Percentiles rank a stretch among this genome's conserved stretches.
These are phyloP conservation scores for Sorex araneus DNA, from an alignment of 2,113 vertebrate genomes.

Conservation along the genomic window DNA sequence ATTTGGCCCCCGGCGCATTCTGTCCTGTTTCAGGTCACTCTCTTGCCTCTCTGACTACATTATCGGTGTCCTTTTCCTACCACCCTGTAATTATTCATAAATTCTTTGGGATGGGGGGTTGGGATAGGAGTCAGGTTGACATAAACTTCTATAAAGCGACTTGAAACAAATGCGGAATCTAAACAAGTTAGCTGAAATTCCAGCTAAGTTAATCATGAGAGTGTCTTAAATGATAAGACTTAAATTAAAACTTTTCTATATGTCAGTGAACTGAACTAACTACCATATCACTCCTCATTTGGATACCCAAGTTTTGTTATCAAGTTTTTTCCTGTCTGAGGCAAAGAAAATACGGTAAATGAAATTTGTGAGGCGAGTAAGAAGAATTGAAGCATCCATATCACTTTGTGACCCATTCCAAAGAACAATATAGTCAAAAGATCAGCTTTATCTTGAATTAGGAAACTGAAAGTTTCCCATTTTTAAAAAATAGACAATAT, in stretches of 20 bases:
- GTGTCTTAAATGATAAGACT: conserved; percentile 65
- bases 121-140: conserved; percentile 38
- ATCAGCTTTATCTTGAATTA: conserved; percentile 31
- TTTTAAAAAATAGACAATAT: not conserved
- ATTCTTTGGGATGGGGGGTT: not conserved
- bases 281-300: conserved; percentile 89
- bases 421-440: not conserved
- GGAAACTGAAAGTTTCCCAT: not conserved
- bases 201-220: conserved; percentile 57
- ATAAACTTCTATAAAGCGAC: not conserved
- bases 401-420: conserved; percentile 11
- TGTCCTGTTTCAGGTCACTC: too few relatives aligned
- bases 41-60: too few relatives aligned
- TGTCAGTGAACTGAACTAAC: conserved; percentile 82
- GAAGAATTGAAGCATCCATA: not conserved
- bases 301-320: conserved; percentile 89
- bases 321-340: conserved; percentile 48
- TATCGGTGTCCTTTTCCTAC: too few relatives aligned
- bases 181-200: conserved; percentile 70
- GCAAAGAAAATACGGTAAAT: conserved; percentile 58
- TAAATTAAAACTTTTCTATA: conserved; percentile 70
- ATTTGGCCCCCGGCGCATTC: too few relatives aligned
- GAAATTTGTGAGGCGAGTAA: conserved; percentile 16
- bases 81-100: too few relatives aligned
- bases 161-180: conserved; percentile 55